Base-by-base conservation (phyloP, 2,888 invertebrate genomes). In the Allacma fusca region DNA sequence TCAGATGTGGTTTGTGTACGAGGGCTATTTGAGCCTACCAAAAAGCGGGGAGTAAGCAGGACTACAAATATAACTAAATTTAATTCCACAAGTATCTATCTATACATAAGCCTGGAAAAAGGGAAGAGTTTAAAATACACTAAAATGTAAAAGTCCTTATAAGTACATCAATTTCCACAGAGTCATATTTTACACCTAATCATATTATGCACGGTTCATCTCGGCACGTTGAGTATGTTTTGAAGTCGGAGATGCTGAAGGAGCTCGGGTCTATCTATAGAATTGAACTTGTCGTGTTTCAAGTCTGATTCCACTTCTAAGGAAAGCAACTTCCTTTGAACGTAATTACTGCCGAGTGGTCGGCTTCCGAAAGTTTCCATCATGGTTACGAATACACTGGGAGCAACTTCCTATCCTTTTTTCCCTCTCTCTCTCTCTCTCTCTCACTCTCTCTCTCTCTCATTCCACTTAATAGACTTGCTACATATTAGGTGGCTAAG, bases 301-400 rank as follows among this genome's bases (percentile, higher is more conserved):
- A 26, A 26, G 62, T 65, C 65, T 65, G 29, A 65, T 65, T 65
- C 65, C 24, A 62, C 24, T 9, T 62, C 26, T 62, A 62, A 62
- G 26, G n/a, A 62, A 26, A 26, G 62, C 9, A 62, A 62, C 7
- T 62, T 26, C 62, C 34, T 67, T 67, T 67, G 67, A 68, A 16
- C 34, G 68, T 68, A 68, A 68, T 68, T 68, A 68, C 40, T 68
- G 43, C 40, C 34, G 68, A 68, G 68, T 68, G 68, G 68, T 68
- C 68, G 68, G 21, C 43, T 68, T 68, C 68, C 40, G 68, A 28
- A 68, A 34, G 40, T 40, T 26, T 9, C 67, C 67, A 29, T 28
- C n/a, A 67, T 67, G 67, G 34, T 29, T 24, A 62, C 7, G 50
- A 50, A 50, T n/a, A 50, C 19, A 50, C 50, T 50, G 4, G 50